Evolutionary conservation across 1,140 invertebrate genomes (phyloP).

Genomic region (Drosophila neocordata): DNA sequence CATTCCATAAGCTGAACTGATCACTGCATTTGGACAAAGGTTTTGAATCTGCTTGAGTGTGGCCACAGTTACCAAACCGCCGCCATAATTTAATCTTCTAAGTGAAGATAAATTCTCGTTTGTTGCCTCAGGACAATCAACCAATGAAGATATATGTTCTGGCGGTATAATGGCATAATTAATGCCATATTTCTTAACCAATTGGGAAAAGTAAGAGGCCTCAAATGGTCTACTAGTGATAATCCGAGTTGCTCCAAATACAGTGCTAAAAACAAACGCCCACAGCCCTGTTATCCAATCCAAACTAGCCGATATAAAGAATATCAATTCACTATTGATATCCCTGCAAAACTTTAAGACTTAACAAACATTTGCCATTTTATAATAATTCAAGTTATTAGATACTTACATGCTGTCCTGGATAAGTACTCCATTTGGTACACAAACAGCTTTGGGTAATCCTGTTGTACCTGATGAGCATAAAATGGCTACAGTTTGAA

Average conservation of each 20-base stretch:
- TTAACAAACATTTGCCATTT: background rate
- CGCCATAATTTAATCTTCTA: constrained; percentile 28
- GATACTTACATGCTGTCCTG: constrained; percentile 36
- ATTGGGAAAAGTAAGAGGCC: constrained; percentile 44
- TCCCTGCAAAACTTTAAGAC: constrained; percentile 17
- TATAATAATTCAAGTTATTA: background rate
- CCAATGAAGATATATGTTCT: constrained; percentile 43
- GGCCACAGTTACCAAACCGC: constrained; percentile 27
- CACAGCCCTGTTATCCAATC: constrained; percentile 64
- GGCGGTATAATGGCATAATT: constrained; percentile 40
- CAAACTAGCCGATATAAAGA: constrained; percentile 43
- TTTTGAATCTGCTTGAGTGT: constrained; percentile 41
- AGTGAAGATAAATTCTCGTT: constrained; percentile 29
- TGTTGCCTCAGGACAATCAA: constrained; percentile 43
- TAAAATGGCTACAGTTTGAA: constrained; percentile 74
- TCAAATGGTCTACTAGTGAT: constrained; percentile 55
- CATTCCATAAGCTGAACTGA: constrained; percentile 44
- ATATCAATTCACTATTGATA: constrained; percentile 26
- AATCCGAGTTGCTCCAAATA: constrained; percentile 45
- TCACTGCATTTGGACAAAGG: constrained; percentile 17
- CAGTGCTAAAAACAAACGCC: constrained; percentile 37
- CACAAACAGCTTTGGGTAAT: constrained; percentile 89
- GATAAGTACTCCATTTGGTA: constrained; percentile 84
- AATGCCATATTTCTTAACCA: constrained; percentile 59
- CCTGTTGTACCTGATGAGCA: constrained; percentile 90